A percentile compares a stretch with the other conserved stretches of the same genome.
Evolutionary conservation across 2,888 invertebrate species (phyloP).

Genomic region (Apotomis capreana): DNA sequence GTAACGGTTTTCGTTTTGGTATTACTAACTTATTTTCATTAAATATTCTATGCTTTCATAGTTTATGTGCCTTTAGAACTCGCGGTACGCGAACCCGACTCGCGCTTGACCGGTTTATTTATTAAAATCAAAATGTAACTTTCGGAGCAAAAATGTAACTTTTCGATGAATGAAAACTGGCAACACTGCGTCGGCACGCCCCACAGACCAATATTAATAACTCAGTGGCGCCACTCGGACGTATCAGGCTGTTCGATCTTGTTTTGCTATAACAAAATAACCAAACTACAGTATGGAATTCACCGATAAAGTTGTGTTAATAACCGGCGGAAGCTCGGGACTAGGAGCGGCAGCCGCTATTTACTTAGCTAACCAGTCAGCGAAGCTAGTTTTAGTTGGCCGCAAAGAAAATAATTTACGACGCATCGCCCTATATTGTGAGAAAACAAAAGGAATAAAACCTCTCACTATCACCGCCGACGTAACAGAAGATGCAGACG

Average conservation of each 20-base stretch:
- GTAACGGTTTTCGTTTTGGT: no score
- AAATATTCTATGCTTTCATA: no score
- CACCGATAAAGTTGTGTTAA: slow-evolving; percentile 84
- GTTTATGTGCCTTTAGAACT: no score
- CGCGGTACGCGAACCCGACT: no score
- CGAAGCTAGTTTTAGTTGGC: slow-evolving; percentile 85
- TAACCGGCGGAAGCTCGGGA: slow-evolving; percentile 89
- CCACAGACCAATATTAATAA: no score
- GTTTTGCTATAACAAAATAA: slow-evolving; percentile 18
- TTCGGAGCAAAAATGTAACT: no score
- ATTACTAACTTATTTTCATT: no score
- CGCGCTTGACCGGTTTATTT: no score
- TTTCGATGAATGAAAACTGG: no score
- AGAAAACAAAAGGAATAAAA: slow-evolving; percentile 81
- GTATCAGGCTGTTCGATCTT: slow-evolving; percentile 20
- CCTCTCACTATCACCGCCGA: slow-evolving; percentile 85
- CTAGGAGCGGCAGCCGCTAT: slow-evolving; percentile 89
- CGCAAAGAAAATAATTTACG: slow-evolving; percentile 68
- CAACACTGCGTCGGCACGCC: no score
- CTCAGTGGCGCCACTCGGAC: no score
- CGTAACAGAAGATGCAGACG: slow-evolving; percentile 86
- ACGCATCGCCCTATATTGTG: slow-evolving; percentile 74
- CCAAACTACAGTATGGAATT: slow-evolving; percentile 78
- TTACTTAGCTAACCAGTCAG: slow-evolving; percentile 86
- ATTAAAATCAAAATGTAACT: no score